Evolutionary conservation across 2,888 invertebrate species (phyloP).

Genomic region (Apodemia hepburni): DNA sequence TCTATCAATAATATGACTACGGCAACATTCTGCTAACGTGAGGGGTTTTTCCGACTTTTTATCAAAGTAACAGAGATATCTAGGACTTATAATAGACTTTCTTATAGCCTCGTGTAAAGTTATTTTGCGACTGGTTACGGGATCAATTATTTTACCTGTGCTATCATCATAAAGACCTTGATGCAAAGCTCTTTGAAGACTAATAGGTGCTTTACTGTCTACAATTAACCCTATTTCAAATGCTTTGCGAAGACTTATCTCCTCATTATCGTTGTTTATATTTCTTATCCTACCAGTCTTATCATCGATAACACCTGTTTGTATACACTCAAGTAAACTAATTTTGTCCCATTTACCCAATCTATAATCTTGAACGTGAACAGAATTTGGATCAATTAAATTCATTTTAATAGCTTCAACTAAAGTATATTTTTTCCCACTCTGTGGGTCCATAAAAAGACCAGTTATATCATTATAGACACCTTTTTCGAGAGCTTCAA

Average conservation of each 20-base stretch:
- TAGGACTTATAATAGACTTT: constrained; percentile 89
- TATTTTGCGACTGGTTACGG: constrained; percentile 87
- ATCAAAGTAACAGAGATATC: constrained; percentile 90
- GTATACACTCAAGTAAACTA: constrained; percentile 88
- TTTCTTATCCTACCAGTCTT: constrained; percentile 85
- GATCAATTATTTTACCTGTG: constrained; percentile 91
- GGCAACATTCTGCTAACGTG: constrained; percentile 89
- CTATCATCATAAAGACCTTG: constrained; percentile 91
- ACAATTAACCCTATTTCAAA: constrained; percentile 89
- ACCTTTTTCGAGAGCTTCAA: constrained; percentile 90
- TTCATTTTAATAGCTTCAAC: constrained; percentile 90
- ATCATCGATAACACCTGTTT: constrained; percentile 87
- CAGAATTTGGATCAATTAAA: constrained; percentile 91
- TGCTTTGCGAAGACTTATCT: constrained; percentile 87
- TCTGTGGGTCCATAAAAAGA: constrained; percentile 90
- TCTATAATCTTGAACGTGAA: constrained; percentile 89
- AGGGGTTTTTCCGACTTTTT: constrained; percentile 85
- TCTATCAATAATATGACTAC: constrained; percentile 89
- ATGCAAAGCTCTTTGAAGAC: constrained; percentile 91
- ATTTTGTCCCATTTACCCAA: constrained; percentile 88
- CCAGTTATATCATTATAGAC: constrained; percentile 90
- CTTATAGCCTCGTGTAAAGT: constrained; percentile 92
- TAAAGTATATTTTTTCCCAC: constrained; percentile 88
- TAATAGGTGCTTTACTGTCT: constrained; percentile 90
- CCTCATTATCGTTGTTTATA: constrained; percentile 82